A percentile compares a stretch with the other conserved stretches of the same genome.
Evolutionary conservation across 1,140 invertebrate genomes (phyloP).

Genomic region (Meloidogyne chitwoodi): DNA sequence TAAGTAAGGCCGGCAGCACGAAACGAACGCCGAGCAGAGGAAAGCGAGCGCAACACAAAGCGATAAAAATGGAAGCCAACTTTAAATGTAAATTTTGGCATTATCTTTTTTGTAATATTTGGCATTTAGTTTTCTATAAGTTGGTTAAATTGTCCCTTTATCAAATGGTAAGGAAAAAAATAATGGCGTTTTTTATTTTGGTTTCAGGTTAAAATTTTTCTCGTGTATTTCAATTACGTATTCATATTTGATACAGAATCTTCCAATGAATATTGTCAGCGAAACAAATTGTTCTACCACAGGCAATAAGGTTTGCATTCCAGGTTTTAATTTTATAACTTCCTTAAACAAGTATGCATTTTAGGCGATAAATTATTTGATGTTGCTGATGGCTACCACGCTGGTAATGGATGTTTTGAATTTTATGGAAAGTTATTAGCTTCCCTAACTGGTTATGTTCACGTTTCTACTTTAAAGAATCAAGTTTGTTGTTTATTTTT

Average conservation of each 20-base stretch:
- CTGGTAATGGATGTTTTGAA: constrained; percentile 45
- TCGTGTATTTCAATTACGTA: not conserved
- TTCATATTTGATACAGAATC: not conserved
- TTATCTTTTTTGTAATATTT: no score
- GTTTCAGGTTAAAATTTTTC: no score
- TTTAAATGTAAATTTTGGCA: no score
- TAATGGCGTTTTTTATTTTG: no score
- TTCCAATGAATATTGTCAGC: not conserved
- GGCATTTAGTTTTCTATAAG: no score
- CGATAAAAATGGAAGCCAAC: no score
- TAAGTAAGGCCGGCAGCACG: no score
- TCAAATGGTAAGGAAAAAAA: no score
- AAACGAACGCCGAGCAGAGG: no score
- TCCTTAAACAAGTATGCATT: not conserved
- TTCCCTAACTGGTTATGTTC: constrained; percentile 32
- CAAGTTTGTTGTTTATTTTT: constrained; percentile 16
- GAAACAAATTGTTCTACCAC: not conserved
- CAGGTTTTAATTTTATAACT: not conserved
- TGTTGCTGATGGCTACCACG: constrained; percentile 33
- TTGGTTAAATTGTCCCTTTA: no score
- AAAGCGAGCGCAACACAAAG: no score
- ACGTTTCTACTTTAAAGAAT: constrained; percentile 29
- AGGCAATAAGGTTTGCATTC: not conserved
- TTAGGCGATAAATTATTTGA: constrained; percentile 35
- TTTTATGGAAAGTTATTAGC: constrained; percentile 36